Percentiles rank a stretch among this genome's conserved stretches.
These are phyloP conservation scores for Megathymus violae DNA, from an alignment of 1,140 invertebrate genomes.

Conservation along the genomic window DNA sequence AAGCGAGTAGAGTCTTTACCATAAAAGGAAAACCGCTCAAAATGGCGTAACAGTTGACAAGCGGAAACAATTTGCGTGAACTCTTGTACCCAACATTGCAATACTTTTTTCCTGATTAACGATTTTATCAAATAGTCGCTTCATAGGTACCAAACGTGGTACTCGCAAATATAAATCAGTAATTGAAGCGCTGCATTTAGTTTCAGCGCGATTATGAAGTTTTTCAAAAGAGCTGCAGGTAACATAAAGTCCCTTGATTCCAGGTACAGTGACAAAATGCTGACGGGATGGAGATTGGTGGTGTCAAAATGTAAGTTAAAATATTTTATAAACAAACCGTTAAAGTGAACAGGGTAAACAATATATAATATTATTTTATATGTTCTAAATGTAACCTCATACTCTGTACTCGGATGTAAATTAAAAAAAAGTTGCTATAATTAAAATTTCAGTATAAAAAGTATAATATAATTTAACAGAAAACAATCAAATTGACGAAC, in stretches of 20 bases:
- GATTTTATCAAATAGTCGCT: constrained; percentile 51
- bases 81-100: constrained; percentile 41
- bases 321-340: constrained; percentile 2
- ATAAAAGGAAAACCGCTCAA: constrained; percentile 18
- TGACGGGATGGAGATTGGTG: constrained; percentile 67
- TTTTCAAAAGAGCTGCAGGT: constrained; percentile 14
- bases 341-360: no score
- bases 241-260: constrained; percentile 47
- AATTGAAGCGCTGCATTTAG: constrained; percentile 10
- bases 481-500: no score
- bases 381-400: no score
- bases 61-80: constrained; percentile 34
- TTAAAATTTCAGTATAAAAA: no score
- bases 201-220: constrained; percentile 26
- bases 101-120: constrained; percentile 67
- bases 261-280: constrained; percentile 61
- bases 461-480: no score
- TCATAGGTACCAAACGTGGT: constrained; percentile 37
- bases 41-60: constrained; percentile 35
- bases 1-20: constrained; percentile 10
- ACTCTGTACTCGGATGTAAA: no score
- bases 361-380: no score
- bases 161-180: constrained; percentile 23
- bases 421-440: no score
- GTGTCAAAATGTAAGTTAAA: constrained; percentile 71